Percentiles rank a stretch among this genome's conserved stretches.
Evolutionary conservation across 2,797 vertebrate genomes (phyloP).

Genomic region (Triplophysa bombifrons): DNA sequence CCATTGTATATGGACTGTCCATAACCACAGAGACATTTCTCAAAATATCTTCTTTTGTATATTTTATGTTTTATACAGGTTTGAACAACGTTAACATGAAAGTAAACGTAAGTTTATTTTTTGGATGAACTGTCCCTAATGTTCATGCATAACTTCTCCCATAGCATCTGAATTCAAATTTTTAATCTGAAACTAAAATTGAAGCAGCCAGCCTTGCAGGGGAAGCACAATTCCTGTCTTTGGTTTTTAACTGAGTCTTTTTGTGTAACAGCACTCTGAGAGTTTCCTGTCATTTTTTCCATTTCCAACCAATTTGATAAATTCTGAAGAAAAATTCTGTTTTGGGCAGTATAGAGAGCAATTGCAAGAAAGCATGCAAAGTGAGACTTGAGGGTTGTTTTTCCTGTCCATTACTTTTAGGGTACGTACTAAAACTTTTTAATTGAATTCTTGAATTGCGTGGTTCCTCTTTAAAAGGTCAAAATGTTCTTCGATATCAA

Average conservation of each 20-base stretch:
- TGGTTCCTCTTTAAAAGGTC: not conserved
- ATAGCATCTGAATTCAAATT: too few relatives aligned
- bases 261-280: not conserved
- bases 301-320: conserved; percentile 25
- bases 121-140: too few relatives aligned
- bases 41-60: too few relatives aligned
- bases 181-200: not conserved
- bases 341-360: not conserved
- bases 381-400: conserved; percentile 4
- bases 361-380: conserved; percentile 31
- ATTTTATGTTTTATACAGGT: too few relatives aligned
- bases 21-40: too few relatives aligned
- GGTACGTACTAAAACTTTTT: conserved; percentile 5
- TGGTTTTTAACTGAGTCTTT: not conserved
- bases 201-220: not conserved
- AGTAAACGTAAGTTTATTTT: too few relatives aligned
- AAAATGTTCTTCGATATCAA: conserved; percentile 21
- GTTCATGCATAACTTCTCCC: too few relatives aligned
- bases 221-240: not conserved
- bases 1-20: too few relatives aligned
- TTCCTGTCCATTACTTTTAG: conserved; percentile 28
- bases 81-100: too few relatives aligned
- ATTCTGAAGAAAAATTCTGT: not conserved
- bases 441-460: conserved; percentile 23
- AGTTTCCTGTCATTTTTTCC: conserved; percentile 1